phyloP scores from a whole-genome alignment of 2,888 invertebrate genomes.

The Pantelozetes paolii region DNA sequence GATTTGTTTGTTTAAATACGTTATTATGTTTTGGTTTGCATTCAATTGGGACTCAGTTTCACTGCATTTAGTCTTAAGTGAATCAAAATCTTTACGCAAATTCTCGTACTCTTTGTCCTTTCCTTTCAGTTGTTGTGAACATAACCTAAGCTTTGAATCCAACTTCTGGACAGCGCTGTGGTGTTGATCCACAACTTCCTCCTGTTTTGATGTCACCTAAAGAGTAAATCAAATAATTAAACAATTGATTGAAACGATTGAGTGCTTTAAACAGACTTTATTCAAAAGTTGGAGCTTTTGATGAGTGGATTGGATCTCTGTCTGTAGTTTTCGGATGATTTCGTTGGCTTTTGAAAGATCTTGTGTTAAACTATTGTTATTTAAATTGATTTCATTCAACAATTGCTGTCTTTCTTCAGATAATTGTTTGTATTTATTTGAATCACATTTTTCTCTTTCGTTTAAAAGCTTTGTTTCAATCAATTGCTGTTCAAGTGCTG shows the following conservation, averaged over 20 bases:
- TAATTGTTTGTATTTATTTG: conserved; percentile 7
- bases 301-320: conserved; percentile 34
- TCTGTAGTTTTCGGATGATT: conserved; percentile 41
- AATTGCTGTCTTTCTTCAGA: conserved; percentile 31
- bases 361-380: background rate
- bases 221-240: background rate
- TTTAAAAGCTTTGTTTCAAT: background rate
- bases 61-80: conserved; percentile 10
- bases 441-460: background rate
- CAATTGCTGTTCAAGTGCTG: background rate
- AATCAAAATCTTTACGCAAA: conserved; percentile 28
- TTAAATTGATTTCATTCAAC: conserved; percentile 10
- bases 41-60: conserved; percentile 37
- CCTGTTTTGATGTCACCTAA: conserved; percentile 42
- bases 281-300: conserved; percentile 38
- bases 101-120: conserved; percentile 39
- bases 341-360: conserved; percentile 42
- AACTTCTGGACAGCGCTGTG: conserved; percentile 35
- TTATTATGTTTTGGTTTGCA: conserved; percentile 39
- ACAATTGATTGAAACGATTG: too few relatives aligned
- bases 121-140: conserved; percentile 33
- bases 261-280: conserved; percentile 33
- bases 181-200: conserved; percentile 38
- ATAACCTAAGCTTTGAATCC: conserved; percentile 32
- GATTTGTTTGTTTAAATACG: conserved; percentile 39